Conservation (phyloP, 1,140 invertebrate species). For the Geopemphigus sp. region DNA sequence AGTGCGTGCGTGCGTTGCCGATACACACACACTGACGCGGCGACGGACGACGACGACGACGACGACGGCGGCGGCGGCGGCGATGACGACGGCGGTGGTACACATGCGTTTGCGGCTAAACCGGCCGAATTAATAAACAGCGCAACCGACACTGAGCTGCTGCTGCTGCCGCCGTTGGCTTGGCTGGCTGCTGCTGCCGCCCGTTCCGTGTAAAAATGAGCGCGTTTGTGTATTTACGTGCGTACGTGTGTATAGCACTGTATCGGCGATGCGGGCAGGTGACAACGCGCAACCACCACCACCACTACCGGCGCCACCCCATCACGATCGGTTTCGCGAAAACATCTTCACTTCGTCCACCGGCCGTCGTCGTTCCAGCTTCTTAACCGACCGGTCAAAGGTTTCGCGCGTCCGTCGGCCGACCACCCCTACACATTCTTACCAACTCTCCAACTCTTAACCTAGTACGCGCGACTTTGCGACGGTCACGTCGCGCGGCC, state of each 20-base stretch:
- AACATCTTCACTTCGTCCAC: not conserved
- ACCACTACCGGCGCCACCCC: not conserved
- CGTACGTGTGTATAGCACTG: not conserved
- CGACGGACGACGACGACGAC: conserved; percentile 1
- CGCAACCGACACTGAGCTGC: conserved; percentile 41
- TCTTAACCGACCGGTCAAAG: not conserved
- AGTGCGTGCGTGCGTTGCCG: conserved; percentile 41
- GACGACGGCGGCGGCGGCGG: conserved; percentile 11
- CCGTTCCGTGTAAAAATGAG: not conserved
- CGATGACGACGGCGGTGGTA: conserved; percentile 19
- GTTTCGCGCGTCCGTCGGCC: not conserved
- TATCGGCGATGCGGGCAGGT: conserved; percentile 30
- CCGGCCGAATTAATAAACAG: conserved; percentile 48
- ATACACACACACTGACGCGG: conserved; percentile 13
- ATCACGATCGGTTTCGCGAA: not conserved
- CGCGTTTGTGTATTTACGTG: not conserved
- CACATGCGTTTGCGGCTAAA: conserved; percentile 47
- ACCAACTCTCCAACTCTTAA: too few relatives aligned
- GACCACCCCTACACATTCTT: not conserved
- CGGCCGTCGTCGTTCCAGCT: too few relatives aligned
- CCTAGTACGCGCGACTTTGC: too few relatives aligned
- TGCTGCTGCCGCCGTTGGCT: not conserved
- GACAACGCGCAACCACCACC: not conserved
- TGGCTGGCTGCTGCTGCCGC: conserved; percentile 5
- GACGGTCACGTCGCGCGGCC: too few relatives aligned